Base-by-base conservation (phyloP, 2,113 vertebrate species). In the Lucifuga dentata region DNA sequence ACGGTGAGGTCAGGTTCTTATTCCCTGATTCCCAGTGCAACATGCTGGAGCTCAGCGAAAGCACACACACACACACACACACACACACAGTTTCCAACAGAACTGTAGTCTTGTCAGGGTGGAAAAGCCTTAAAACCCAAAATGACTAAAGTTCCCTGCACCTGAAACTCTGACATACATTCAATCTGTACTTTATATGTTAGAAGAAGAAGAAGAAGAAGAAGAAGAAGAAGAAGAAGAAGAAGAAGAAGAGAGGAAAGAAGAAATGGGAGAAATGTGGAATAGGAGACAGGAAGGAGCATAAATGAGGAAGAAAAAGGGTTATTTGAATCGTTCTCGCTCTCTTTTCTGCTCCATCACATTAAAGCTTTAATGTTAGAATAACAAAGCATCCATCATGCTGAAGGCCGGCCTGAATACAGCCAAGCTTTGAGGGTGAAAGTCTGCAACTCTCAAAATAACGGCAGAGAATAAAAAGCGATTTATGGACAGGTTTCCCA, bases 371-470 rank as follows among this genome's bases (percentile, higher is more conserved):
- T 91, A 88, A 91, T 86, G 86, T 81, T 78, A 71, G 60, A 84
- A 90, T 88, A 89, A 90, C 88, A 85, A 77, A 69, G 80, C 80
- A 89, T 92, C 83, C 78, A 89, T 92, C 88, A 88, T n/a, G 15
- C 23, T 68, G 55, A 79, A 63, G 35, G 62, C 62, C 35, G 36
- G 74, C 65, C 65, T 51, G 72, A 80, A 74, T 11, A 78, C 71
- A 69, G 63, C 16, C 20, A 79, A 66, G 65, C 73, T 66, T 72
- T 80, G 59, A 67, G 65, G 61, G 61, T 45, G 64, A 17, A 35
- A 62, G 55, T 11, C 71, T 43, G 43, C 59, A n/a, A 23, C 13
- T 61, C 58, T 64, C 53, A 71, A 65, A 70, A 32, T 56, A 23
- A 35, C 66, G 61, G 45, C 23, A 48, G 58, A 73, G 65, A 79